Conservation (phyloP, 1,140 invertebrate genomes). For the Elymnias hypermnestra region DNA sequence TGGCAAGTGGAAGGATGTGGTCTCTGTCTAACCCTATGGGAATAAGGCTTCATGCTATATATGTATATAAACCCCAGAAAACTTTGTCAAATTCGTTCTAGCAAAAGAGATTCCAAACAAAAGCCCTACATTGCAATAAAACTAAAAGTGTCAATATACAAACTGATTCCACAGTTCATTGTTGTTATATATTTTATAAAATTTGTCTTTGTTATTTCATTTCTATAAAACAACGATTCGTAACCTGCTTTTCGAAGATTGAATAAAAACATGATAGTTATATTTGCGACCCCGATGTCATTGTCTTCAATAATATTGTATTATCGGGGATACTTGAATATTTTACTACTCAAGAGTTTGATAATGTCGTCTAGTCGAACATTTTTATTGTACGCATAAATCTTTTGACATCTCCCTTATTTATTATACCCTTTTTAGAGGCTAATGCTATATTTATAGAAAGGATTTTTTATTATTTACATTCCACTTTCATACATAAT, state of each 20-base stretch:
- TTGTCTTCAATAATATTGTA: constrained; percentile 37
- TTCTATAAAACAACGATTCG: too few species aligned
- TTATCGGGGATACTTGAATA: constrained; percentile 36
- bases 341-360: constrained; percentile 32
- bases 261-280: constrained; percentile 11
- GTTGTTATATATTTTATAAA: too few species aligned
- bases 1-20: too few species aligned
- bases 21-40: too few species aligned
- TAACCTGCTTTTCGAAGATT: not conserved
- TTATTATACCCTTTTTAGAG: constrained; percentile 13
- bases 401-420: constrained; percentile 6
- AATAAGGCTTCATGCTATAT: too few species aligned
- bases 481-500: not conserved
- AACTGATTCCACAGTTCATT: too few species aligned
- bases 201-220: too few species aligned
- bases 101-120: too few species aligned
- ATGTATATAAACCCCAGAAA: too few species aligned
- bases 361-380: constrained; percentile 21
- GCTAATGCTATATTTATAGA: constrained; percentile 6
- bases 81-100: too few species aligned
- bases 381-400: constrained; percentile 14
- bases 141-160: too few species aligned
- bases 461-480: constrained; percentile 8
- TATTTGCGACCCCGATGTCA: constrained; percentile 12
- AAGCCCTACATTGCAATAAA: too few species aligned